Conservation (phyloP, 2,888 invertebrate genomes). For the Syrista parreyssii region DNA sequence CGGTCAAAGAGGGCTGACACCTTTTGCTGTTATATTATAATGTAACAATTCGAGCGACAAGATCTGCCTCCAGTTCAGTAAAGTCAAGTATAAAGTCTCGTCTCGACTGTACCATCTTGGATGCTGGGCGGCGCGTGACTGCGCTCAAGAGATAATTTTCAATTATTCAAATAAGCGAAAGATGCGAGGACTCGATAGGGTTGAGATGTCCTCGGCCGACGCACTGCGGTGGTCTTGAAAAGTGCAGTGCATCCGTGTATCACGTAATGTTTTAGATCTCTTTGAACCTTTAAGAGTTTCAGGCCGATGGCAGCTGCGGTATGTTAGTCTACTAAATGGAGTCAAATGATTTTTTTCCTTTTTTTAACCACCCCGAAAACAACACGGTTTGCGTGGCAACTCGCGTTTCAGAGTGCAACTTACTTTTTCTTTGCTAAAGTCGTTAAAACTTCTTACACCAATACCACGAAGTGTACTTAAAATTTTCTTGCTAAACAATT, state of each 20-base stretch:
- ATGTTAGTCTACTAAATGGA: not conserved
- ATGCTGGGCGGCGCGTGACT: not conserved
- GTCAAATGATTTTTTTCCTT: not conserved
- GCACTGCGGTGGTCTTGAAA: slow-evolving; percentile 1
- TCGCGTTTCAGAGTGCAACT: not conserved
- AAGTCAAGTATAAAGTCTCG: not conserved
- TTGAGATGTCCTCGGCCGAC: not conserved
- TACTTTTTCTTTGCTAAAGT: not conserved
- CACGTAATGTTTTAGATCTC: slow-evolving; percentile 4
- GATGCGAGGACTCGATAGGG: slow-evolving; percentile 21
- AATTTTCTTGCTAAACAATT: not conserved
- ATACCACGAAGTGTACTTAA: not conserved
- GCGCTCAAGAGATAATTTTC: slow-evolving; percentile 13
- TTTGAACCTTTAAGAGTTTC: not conserved
- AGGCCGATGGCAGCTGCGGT: not conserved
- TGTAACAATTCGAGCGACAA: not conserved
- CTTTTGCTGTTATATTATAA: not conserved
- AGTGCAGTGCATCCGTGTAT: not conserved
- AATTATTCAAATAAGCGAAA: slow-evolving; percentile 46
- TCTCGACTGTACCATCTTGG: not conserved
- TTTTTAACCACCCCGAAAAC: not conserved
- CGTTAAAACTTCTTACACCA: not conserved
- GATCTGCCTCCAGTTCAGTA: not conserved
- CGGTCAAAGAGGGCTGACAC: not conserved
- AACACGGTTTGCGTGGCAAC: not conserved